Conservation (phyloP, 2,888 invertebrate genomes). For the Tineola bisselliella region DNA sequence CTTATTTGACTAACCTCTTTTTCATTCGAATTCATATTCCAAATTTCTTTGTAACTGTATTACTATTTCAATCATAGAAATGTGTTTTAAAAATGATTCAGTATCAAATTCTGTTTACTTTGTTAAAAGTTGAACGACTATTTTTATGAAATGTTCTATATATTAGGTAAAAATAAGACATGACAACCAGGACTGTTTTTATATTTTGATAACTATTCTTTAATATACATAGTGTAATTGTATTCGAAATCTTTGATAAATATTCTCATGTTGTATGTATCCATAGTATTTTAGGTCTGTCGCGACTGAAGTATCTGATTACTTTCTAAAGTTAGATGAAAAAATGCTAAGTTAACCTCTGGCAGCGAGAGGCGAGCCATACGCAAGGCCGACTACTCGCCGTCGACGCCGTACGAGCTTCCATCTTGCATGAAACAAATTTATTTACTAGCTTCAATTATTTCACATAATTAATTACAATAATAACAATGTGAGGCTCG, state of each 20-base stretch:
- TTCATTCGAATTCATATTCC: background rate
- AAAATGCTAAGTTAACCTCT: constrained; percentile 62
- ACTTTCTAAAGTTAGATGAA: constrained; percentile 65
- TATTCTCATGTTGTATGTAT: background rate
- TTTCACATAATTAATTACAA: background rate
- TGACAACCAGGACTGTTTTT: too few relatives aligned
- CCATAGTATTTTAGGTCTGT: background rate
- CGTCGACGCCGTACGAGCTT: background rate
- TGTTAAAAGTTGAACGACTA: background rate
- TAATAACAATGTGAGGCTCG: too few relatives aligned
- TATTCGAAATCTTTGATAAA: background rate
- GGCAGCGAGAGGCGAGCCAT: constrained; percentile 53
- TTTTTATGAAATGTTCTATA: background rate
- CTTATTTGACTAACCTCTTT: background rate
- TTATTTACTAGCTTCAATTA: background rate
- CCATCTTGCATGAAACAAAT: constrained; percentile 15
- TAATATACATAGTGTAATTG: too few relatives aligned
- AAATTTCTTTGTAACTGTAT: background rate
- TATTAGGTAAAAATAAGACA: too few relatives aligned
- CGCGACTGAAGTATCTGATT: constrained; percentile 32
- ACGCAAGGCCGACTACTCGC: constrained; percentile 52
- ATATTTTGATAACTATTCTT: too few relatives aligned
- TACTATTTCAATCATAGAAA: background rate
- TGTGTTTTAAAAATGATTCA: background rate
- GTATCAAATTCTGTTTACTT: background rate